phyloP scores from a whole-genome alignment of 2,113 vertebrate genomes.

The Calypte anna region DNA sequence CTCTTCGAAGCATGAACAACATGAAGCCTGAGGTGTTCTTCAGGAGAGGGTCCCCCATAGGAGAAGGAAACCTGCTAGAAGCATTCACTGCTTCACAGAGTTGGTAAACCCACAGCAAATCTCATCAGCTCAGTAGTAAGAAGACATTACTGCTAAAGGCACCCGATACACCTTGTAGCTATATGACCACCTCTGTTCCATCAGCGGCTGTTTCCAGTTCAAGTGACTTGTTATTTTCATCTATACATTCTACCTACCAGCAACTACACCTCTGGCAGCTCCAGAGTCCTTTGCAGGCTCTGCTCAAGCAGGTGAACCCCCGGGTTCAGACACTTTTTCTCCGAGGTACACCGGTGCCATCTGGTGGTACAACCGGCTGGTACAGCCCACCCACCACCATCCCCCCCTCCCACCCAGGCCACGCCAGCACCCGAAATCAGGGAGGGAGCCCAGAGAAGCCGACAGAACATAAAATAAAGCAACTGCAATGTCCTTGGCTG shows the following conservation, averaged over 20 bases:
- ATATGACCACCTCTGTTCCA: not conserved
- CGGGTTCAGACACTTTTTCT: accelerated
- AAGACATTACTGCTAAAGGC: not conserved
- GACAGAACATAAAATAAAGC: not conserved
- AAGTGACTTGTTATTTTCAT: not conserved
- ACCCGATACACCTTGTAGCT: not conserved
- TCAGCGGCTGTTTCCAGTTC: not conserved
- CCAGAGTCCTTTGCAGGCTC: not conserved
- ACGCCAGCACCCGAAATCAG: not conserved
- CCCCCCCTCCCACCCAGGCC: not conserved
- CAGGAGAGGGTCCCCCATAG: accelerated
- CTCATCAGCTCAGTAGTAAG: not conserved
- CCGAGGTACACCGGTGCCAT: not conserved
- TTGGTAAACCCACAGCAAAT: not conserved
- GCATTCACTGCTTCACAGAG: not conserved
- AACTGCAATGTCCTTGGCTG: not conserved
- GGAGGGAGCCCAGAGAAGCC: not conserved
- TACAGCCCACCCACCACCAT: not conserved
- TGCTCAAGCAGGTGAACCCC: accelerated
- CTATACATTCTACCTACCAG: not conserved
- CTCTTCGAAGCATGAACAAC: not conserved
- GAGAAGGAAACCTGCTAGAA: not conserved
- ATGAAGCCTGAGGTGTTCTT: not conserved
- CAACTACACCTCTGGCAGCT: not conserved
- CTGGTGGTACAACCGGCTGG: not conserved